Conservation (phyloP, 2,888 invertebrate genomes). For the Deroplatys truncata region DNA sequence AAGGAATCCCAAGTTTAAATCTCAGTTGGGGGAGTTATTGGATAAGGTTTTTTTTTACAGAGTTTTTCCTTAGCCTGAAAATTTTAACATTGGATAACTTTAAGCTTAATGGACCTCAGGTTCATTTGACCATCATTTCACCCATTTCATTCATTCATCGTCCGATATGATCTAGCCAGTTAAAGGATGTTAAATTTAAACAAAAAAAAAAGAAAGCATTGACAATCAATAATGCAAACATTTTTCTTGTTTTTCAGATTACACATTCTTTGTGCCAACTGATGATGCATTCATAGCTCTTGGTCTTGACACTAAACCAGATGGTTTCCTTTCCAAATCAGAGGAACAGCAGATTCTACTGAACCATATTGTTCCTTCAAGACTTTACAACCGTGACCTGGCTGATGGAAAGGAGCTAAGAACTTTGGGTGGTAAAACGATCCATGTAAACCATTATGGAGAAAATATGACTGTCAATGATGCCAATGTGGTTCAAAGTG, state of each 20-base stretch:
- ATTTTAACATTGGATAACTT: too few relatives aligned
- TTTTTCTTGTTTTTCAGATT: slow-evolving; percentile 42
- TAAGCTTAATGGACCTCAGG: too few relatives aligned
- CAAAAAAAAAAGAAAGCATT: too few relatives aligned
- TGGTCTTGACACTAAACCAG: slow-evolving; percentile 55
- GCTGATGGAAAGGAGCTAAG: slow-evolving; percentile 51
- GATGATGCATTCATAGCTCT: slow-evolving; percentile 61
- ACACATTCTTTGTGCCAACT: slow-evolving; percentile 66
- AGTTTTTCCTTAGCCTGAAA: too few relatives aligned
- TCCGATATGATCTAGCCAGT: too few relatives aligned
- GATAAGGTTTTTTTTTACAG: too few relatives aligned
- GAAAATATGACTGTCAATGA: slow-evolving; percentile 53
- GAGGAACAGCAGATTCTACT: slow-evolving; percentile 56
- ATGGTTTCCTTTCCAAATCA: slow-evolving; percentile 53
- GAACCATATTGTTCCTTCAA: slow-evolving; percentile 59
- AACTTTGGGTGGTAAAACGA: slow-evolving; percentile 54
- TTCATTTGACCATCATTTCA: too few relatives aligned
- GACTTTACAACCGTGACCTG: slow-evolving; percentile 57
- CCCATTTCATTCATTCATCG: too few relatives aligned
- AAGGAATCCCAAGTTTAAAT: too few relatives aligned
- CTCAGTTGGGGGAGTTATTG: too few relatives aligned
- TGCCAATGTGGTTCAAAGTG: slow-evolving; percentile 56
- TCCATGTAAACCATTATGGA: slow-evolving; percentile 49
- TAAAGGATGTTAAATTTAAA: too few relatives aligned
- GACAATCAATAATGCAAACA: too few relatives aligned